phyloP scores from a whole-genome alignment of 1,140 invertebrate species.

The Lineus longissimus region DNA sequence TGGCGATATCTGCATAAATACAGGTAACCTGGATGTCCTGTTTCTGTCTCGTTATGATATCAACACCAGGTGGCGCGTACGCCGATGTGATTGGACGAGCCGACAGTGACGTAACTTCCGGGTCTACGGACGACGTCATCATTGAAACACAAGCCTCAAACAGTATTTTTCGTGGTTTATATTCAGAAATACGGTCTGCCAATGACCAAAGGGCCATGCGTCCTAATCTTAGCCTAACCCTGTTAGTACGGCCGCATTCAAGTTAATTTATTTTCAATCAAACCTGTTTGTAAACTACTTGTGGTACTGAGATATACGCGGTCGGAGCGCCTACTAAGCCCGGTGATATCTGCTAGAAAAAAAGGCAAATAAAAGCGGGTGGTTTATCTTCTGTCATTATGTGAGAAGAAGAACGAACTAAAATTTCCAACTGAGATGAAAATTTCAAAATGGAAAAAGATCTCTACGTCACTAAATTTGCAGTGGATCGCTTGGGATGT shows the following conservation, averaged over 20 bases:
- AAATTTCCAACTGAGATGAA: background rate
- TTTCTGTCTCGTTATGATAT: too few relatives aligned
- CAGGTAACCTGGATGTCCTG: too few relatives aligned
- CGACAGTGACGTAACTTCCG: background rate
- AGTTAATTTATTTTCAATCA: constrained; percentile 18
- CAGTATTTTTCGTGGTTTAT: too few relatives aligned
- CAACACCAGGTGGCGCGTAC: background rate
- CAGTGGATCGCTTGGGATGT: background rate
- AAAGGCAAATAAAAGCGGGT: constrained; percentile 35
- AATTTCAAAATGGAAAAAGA: background rate
- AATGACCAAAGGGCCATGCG: background rate
- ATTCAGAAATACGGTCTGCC: too few relatives aligned
- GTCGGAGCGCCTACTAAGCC: constrained; percentile 37
- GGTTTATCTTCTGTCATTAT: constrained; percentile 6
- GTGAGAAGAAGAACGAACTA: constrained; percentile 12
- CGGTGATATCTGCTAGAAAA: constrained; percentile 41
- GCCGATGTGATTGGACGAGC: background rate
- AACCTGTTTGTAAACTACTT: constrained; percentile 50
- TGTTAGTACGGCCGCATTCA: constrained; percentile 7
- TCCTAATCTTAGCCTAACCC: background rate
- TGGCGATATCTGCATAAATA: too few relatives aligned
- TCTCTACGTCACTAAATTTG: constrained; percentile 3
- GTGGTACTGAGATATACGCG: constrained; percentile 49
- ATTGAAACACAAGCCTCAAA: too few relatives aligned
- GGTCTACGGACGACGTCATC: too few relatives aligned